Percentiles rank a stretch among this genome's conserved stretches.
Evolutionary conservation across 2,888 invertebrate species (phyloP).

Genomic region (Dermolepida albohirtum): DNA sequence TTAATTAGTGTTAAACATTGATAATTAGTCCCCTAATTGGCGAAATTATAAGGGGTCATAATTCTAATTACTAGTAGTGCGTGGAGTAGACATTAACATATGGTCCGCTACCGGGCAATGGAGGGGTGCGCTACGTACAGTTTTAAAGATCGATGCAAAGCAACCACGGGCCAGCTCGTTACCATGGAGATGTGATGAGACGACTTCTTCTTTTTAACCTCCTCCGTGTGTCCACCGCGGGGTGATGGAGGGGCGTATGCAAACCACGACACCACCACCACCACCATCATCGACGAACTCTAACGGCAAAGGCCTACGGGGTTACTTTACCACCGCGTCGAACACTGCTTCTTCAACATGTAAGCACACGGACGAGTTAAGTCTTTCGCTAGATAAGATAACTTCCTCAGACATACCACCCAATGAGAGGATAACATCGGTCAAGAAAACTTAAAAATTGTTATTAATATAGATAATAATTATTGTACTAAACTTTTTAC

Average conservation of each 20-base stretch:
- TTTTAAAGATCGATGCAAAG: constrained; percentile 68
- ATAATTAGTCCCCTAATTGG: too few relatives aligned
- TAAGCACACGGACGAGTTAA: constrained; percentile 1
- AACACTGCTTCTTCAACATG: constrained; percentile 23
- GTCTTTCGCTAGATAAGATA: constrained; percentile 25
- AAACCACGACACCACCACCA: constrained; percentile 56
- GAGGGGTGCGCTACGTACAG: constrained; percentile 58
- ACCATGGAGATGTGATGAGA: constrained; percentile 68
- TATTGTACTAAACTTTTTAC: too few relatives aligned
- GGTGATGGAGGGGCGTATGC: constrained; percentile 52
- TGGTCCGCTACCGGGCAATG: constrained; percentile 47
- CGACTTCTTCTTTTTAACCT: constrained; percentile 67
- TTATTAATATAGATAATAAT: too few relatives aligned
- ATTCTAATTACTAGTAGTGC: not conserved
- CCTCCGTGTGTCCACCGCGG: constrained; percentile 63
- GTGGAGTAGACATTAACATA: constrained; percentile 47
- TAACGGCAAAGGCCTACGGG: constrained; percentile 29
- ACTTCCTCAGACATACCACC: constrained; percentile 12
- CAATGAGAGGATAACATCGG: too few relatives aligned
- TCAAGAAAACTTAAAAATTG: too few relatives aligned
- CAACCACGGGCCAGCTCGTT: constrained; percentile 67
- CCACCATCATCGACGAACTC: constrained; percentile 53
- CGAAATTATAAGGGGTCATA: too few relatives aligned
- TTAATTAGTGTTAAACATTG: too few relatives aligned
- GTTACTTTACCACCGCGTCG: constrained; percentile 26